These are phyloP conservation scores for Coreoperca whiteheadi DNA, from an alignment of 2,113 vertebrate species.

Conservation along the genomic window DNA sequence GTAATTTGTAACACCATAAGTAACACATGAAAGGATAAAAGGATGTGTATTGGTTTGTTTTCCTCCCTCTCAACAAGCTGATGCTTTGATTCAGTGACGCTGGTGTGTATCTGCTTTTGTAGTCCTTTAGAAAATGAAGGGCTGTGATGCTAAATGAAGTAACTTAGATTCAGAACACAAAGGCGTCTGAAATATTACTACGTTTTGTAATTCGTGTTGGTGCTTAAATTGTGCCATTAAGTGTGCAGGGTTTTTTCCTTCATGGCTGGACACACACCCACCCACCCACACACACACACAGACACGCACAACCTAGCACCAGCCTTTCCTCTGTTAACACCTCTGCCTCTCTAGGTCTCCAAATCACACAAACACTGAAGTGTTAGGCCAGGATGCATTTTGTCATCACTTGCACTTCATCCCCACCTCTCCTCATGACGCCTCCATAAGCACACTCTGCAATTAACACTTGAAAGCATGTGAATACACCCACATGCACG, in stretches of 20 bases:
- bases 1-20: background rate
- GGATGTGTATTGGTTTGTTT: conserved; percentile 5
- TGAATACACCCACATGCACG: background rate
- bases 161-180: conserved; percentile 7
- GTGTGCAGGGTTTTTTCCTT: conserved; percentile 44
- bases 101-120: background rate
- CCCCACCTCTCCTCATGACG: conserved; percentile 29
- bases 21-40: background rate
- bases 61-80: background rate
- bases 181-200: conserved; percentile 13
- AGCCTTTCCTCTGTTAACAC: conserved; percentile 80
- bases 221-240: conserved; percentile 29
- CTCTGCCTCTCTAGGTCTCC: conserved; percentile 48
- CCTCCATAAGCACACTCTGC: conserved; percentile 36
- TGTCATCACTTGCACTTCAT: conserved; percentile 71
- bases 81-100: conserved; percentile 8
- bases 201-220: background rate
- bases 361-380: conserved; percentile 77
- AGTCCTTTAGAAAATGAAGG: background rate
- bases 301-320: conserved; percentile 53
- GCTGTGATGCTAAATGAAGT: conserved; percentile 15
- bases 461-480: conserved; percentile 11
- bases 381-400: conserved; percentile 81
- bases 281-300: conserved; percentile 44
- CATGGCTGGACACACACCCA: conserved; percentile 11